Evolutionary conservation across 2,113 vertebrate species (phyloP).

Genomic region (Sphaerodactylus townsendi): DNA sequence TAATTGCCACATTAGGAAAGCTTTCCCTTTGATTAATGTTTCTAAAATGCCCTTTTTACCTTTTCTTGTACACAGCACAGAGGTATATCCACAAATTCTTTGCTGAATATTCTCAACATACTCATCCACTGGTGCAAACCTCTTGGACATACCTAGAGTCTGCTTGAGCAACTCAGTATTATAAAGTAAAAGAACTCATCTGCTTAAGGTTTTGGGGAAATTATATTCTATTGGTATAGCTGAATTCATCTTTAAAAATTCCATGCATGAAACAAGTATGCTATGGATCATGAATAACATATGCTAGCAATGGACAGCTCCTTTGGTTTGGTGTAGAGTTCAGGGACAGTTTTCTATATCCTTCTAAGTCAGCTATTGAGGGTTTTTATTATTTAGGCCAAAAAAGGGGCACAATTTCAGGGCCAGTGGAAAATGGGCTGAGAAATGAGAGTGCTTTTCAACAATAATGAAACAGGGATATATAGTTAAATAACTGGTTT

Average conservation of each 20-base stretch:
- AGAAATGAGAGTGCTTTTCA: no score
- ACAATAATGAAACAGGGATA: no score
- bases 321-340: not conserved
- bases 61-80: not conserved
- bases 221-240: not conserved
- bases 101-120: not conserved
- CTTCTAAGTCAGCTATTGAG: no score
- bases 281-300: not conserved
- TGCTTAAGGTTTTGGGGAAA: not conserved
- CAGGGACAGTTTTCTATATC: no score
- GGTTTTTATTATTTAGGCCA: no score
- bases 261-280: not conserved
- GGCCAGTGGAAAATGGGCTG: no score
- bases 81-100: not conserved
- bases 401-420: no score
- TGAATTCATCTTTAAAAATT: not conserved
- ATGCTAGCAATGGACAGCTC: not conserved
- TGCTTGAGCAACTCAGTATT: not conserved
- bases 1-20: not conserved
- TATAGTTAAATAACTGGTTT: no score
- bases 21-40: not conserved
- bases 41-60: not conserved
- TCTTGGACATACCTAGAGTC: not conserved
- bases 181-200: not conserved
- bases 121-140: not conserved